A percentile compares a stretch with the other conserved stretches of the same genome.
These are phyloP conservation scores for Cetoscarus ocellatus DNA, from an alignment of 2,797 vertebrate genomes.

Conservation along the genomic window DNA sequence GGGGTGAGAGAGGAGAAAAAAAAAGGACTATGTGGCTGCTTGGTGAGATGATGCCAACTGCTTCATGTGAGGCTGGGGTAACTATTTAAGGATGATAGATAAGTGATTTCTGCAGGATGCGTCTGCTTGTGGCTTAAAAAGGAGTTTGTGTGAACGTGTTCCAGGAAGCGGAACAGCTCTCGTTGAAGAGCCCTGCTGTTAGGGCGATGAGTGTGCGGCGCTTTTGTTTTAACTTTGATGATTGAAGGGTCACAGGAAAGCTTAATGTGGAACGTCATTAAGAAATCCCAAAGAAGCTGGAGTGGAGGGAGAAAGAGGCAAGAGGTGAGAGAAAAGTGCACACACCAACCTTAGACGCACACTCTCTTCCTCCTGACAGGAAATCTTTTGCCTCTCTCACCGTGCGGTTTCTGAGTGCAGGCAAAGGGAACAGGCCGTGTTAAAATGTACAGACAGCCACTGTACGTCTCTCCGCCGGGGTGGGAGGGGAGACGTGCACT, in stretches of 20 bases:
- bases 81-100: constrained; percentile 53
- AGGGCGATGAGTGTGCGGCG: constrained; percentile 36
- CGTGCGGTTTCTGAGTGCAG: constrained; percentile 64
- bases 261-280: constrained; percentile 63
- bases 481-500: constrained; percentile 22
- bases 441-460: constrained; percentile 34
- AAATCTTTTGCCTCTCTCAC: constrained; percentile 50
- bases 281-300: constrained; percentile 66
- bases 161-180: constrained; percentile 43
- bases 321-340: constrained; percentile 45
- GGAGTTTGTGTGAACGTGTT: constrained; percentile 42
- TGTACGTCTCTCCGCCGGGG: constrained; percentile 22
- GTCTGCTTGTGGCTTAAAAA: constrained; percentile 38
- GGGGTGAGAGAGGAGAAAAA: constrained; percentile 27
- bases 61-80: constrained; percentile 36
- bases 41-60: constrained; percentile 41
- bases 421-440: constrained; percentile 27
- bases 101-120: constrained; percentile 40
- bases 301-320: constrained; percentile 48
- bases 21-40: constrained; percentile 14
- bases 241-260: constrained; percentile 62
- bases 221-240: constrained; percentile 67
- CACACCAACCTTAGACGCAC: constrained; percentile 4
- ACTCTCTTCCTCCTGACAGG: constrained; percentile 53
- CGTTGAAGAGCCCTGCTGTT: constrained; percentile 39